Conservation (phyloP, 2,797 vertebrate species). For the Arrhamphus sclerolepis region DNA sequence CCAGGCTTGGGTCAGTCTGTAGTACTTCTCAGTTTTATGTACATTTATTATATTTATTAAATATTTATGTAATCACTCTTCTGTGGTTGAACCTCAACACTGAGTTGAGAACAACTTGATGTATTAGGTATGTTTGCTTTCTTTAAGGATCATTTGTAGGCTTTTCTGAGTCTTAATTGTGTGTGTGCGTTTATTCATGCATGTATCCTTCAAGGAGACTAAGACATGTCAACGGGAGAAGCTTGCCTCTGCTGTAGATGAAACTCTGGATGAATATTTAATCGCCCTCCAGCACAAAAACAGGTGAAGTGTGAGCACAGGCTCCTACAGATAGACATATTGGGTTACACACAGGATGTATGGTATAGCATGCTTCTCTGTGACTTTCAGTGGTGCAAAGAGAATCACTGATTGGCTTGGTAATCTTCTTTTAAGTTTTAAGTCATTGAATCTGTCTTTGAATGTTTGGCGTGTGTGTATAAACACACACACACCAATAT, state of each 20-base stretch:
- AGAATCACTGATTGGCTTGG: slow-evolving; percentile 51
- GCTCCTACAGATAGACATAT: slow-evolving; percentile 43
- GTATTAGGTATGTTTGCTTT: slow-evolving; percentile 20
- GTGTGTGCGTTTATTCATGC: slow-evolving; percentile 32
- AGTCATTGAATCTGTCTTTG: not conserved
- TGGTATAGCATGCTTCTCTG: slow-evolving; percentile 15
- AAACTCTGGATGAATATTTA: slow-evolving; percentile 94
- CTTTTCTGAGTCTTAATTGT: slow-evolving; percentile 31
- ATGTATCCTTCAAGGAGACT: slow-evolving; percentile 68
- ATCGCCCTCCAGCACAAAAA: slow-evolving; percentile 93
- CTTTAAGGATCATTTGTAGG: slow-evolving; percentile 27
- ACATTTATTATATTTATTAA: too few relatives aligned
- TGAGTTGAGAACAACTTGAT: slow-evolving; percentile 22
- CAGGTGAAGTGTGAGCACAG: slow-evolving; percentile 85
- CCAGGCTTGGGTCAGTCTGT: too few relatives aligned
- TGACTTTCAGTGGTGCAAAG: slow-evolving; percentile 30
- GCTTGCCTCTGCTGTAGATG: slow-evolving; percentile 85
- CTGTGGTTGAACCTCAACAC: not conserved
- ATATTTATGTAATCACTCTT: not conserved
- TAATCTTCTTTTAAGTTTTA: slow-evolving; percentile 21
- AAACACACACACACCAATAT: too few relatives aligned
- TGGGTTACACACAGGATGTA: slow-evolving; percentile 53
- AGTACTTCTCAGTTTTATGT: too few relatives aligned
- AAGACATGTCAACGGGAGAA: slow-evolving; percentile 70
- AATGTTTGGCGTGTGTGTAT: not conserved